phyloP scores from a whole-genome alignment of 2,888 invertebrate species.

The Drosophila mimica region DNA sequence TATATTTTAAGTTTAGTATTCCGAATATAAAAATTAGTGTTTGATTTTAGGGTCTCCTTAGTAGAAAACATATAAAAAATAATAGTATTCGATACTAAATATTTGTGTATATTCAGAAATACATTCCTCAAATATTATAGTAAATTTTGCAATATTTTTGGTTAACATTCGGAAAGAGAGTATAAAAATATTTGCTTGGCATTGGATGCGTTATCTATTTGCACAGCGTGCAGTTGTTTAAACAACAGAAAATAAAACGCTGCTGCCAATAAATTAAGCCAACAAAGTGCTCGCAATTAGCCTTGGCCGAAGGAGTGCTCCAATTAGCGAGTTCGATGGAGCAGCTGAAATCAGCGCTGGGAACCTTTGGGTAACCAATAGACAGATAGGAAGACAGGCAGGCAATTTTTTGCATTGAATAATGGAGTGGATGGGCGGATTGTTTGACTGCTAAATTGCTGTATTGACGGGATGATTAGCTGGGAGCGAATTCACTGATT shows the following conservation, averaged over 20 bases:
- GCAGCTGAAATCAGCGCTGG: slow-evolving; percentile 17
- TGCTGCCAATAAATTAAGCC: slow-evolving; percentile 11
- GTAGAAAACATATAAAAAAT: no score
- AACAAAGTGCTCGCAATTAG: slow-evolving; percentile 9
- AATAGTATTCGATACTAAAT: no score
- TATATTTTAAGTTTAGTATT: no score
- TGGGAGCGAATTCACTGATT: slow-evolving; percentile 28
- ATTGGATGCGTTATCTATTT: neutral
- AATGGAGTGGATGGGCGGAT: slow-evolving; percentile 41
- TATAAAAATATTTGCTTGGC: neutral
- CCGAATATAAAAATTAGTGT: no score
- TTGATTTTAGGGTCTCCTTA: no score
- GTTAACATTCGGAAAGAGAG: neutral
- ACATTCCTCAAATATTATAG: no score
- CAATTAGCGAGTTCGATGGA: slow-evolving; percentile 9
- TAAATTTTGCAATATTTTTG: no score
- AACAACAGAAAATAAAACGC: slow-evolving; percentile 19
- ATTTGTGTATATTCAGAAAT: no score
- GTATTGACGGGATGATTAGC: slow-evolving; percentile 34
- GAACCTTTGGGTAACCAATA: neutral
- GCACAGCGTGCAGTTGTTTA: slow-evolving; percentile 30
- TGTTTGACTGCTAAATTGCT: slow-evolving; percentile 30
- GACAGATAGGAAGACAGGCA: neutral
- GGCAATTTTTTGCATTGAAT: slow-evolving; percentile 54
- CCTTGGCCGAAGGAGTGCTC: neutral